phyloP scores from a whole-genome alignment of 2,797 vertebrate genomes.

The Heteromormyrus szaboi region DNA sequence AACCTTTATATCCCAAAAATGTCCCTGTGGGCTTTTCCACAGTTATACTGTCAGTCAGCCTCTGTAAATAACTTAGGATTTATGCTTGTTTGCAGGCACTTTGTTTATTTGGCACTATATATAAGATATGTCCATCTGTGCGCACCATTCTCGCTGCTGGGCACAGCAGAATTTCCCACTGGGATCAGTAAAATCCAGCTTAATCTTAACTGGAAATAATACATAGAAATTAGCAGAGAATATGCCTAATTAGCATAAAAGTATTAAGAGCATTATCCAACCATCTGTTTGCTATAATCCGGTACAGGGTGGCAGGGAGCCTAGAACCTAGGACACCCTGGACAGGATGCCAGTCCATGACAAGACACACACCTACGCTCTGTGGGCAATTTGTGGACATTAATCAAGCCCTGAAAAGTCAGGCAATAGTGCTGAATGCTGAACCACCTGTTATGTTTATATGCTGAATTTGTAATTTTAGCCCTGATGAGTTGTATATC shows the following conservation, averaged over 20 bases:
- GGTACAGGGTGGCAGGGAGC: not conserved
- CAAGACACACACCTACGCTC: not conserved
- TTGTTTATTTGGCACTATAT: not conserved
- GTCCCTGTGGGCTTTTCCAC: not conserved
- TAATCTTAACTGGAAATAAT: not conserved
- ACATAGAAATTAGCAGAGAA: not conserved
- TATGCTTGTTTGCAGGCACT: not conserved
- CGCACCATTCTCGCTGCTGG: not conserved
- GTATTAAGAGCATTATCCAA: not conserved
- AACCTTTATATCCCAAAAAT: not conserved
- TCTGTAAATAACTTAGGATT: not conserved
- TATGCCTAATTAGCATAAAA: slow-evolving; percentile 4
- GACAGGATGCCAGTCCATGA: not conserved
- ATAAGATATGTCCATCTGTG: not conserved
- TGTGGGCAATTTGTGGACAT: not conserved
- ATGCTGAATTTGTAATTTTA: not conserved
- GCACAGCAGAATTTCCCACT: not conserved
- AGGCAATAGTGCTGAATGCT: not conserved
- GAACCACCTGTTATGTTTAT: not conserved
- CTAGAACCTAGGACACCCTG: not conserved
- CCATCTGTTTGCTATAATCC: not conserved
- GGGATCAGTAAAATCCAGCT: not conserved
- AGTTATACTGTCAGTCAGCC: not conserved
- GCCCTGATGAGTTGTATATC: not conserved
- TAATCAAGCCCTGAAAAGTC: not conserved